Percentiles rank a stretch among this genome's conserved stretches.
These are phyloP conservation scores for Atopsyche davidsoni DNA, from an alignment of 1,140 invertebrate genomes.

Conservation along the genomic window DNA sequence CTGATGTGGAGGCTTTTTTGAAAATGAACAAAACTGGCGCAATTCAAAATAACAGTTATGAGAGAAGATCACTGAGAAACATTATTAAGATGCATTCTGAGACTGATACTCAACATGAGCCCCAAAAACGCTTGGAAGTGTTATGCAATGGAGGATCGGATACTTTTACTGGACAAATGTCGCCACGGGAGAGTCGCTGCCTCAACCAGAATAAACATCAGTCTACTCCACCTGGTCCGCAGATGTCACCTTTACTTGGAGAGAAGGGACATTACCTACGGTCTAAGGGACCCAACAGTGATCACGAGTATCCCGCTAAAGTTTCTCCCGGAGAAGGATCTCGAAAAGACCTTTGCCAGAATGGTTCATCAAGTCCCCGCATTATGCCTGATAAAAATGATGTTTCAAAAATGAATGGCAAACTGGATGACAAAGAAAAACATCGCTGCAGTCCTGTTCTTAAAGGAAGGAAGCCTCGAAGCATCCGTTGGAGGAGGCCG, in stretches of 20 bases:
- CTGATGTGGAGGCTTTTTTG: conserved; percentile 58
- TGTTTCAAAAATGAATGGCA: conserved; percentile 15
- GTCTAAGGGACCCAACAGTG: conserved; percentile 31
- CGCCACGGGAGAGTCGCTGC: conserved; percentile 7
- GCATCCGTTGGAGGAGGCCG: conserved; percentile 42
- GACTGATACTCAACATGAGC: conserved; percentile 3
- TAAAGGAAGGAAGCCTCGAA: conserved; percentile 32
- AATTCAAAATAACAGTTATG: conserved; percentile 37
- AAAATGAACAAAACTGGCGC: conserved; percentile 36
- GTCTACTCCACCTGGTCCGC: conserved; percentile 5
- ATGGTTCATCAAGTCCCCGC: conserved; percentile 22
- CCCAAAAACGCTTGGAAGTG: conserved; percentile 16
- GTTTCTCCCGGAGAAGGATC: conserved; percentile 13
- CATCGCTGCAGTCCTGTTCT: background rate
- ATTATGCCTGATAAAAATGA: conserved; percentile 7
- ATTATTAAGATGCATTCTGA: conserved; percentile 23
- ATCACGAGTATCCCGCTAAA: conserved; percentile 20
- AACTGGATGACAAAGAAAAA: conserved; percentile 9
- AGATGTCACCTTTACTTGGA: conserved; percentile 29
- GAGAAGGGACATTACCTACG: conserved; percentile 30
- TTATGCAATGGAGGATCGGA: conserved; percentile 40
- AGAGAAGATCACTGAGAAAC: conserved; percentile 40
- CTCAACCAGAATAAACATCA: background rate
- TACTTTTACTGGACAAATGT: background rate
- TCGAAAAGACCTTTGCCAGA: conserved; percentile 4